Evolutionary conservation across 2,888 invertebrate species (phyloP).

Genomic region (Lasiommata megera): DNA sequence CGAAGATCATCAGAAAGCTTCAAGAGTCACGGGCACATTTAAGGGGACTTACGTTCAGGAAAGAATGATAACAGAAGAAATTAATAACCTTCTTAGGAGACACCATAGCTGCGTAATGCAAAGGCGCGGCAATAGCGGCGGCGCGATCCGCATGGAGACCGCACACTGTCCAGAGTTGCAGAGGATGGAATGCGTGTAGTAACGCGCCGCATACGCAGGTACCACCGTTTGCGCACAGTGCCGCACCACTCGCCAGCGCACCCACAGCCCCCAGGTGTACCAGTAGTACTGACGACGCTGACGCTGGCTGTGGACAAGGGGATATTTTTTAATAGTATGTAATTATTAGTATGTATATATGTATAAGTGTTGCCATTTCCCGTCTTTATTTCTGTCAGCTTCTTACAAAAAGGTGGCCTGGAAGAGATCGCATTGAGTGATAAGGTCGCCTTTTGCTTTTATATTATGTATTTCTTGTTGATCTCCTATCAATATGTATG

Average conservation of each 20-base stretch:
- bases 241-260: conserved; percentile 84
- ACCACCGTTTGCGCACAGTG: conserved; percentile 84
- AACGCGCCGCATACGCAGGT: conserved; percentile 85
- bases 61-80: neutral
- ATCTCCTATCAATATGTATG: no score
- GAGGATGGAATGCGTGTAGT: conserved; percentile 85
- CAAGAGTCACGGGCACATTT: no score
- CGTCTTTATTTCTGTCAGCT: no score
- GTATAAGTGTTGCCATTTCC: no score
- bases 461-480: no score
- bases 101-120: conserved; percentile 89
- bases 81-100: conserved; percentile 83
- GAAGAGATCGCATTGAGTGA: no score
- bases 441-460: no score
- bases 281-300: conserved; percentile 87
- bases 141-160: conserved; percentile 90
- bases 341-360: no score
- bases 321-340: no score
- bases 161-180: conserved; percentile 91
- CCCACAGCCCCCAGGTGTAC: conserved; percentile 88
- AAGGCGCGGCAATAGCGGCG: conserved; percentile 89
- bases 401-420: no score
- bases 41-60: neutral
- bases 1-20: no score
- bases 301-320: conserved; percentile 76